phyloP scores from a whole-genome alignment of 2,888 invertebrate species.

The Erebia aethiops region DNA sequence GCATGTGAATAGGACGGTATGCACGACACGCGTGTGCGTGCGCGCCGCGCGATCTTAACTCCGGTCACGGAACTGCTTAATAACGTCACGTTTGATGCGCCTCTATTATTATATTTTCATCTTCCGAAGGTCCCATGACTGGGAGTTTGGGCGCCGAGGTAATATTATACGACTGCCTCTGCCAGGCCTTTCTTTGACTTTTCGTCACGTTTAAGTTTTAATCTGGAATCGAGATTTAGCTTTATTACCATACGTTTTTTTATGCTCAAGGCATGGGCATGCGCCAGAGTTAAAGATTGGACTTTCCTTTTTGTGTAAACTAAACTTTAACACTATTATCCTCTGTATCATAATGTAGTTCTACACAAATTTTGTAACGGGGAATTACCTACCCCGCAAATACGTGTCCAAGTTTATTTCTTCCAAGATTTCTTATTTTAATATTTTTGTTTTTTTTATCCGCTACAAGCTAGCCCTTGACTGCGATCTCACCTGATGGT shows the following conservation, averaged over 20 bases:
- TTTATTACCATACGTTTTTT: neutral
- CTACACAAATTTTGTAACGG: too few species aligned
- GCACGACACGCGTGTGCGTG: conserved; percentile 73
- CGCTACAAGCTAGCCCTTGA: too few species aligned
- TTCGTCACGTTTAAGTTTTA: conserved; percentile 52
- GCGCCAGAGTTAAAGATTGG: neutral
- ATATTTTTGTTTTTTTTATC: too few species aligned
- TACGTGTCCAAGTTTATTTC: too few species aligned
- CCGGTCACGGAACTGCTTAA: conserved; percentile 79
- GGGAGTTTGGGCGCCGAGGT: conserved; percentile 61
- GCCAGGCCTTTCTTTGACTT: conserved; percentile 52
- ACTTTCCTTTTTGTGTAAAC: too few species aligned
- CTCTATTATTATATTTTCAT: conserved; percentile 83
- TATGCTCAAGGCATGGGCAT: neutral
- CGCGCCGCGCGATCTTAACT: conserved; percentile 62
- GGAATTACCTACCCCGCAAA: too few species aligned
- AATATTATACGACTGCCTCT: conserved; percentile 50
- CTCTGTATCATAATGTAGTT: too few species aligned
- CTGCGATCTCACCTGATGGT: too few species aligned
- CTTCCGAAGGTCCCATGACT: conserved; percentile 75
- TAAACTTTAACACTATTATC: too few species aligned
- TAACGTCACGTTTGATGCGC: conserved; percentile 83
- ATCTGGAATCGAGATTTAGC: neutral
- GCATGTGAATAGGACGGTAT: conserved; percentile 74
- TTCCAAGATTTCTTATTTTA: too few species aligned